Base-by-base conservation (phyloP, 2,113 vertebrate species). In the Vombatus ursinus region DNA sequence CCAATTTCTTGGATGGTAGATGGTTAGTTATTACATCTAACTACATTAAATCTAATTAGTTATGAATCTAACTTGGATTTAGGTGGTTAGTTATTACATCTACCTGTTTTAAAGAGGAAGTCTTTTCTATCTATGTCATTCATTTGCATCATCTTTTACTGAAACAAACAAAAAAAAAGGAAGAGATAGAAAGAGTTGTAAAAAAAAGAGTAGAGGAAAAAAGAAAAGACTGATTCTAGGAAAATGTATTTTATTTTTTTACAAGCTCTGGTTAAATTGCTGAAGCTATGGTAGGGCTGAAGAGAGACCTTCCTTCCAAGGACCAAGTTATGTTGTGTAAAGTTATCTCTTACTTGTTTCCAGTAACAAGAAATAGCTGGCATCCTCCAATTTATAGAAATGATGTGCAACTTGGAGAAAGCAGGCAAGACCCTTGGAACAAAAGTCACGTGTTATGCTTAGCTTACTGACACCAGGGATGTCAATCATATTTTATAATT, bases 81-180 rank as follows among this genome's bases (percentile, higher is more conserved):
- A 93, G 26, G 19, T 89, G 77, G 89, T 47, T 94, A 92, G 91
- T 54, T 31, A 68, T 68, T 68, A 37, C 0, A 84, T 49, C 25
- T 12, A 90, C 25, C 49, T 77, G 91, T 92, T 68, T 93, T 52
- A 90, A 92, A 93, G 50, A 47, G 91, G n/a, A 89, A 10, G 50
- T 49, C 4, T 91, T 95, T 89, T 77, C 91, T 28, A 61, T 24
- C n/a, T 23, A 14, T 94, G 25, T 52, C 53, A 51, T 47, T 92
- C 50, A 77, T 52, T 44, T 68, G 49, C 52, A 92, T 93, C 50
- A 77, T 92, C 89, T 94, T 91, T 92, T 92, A 48, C 26, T 91
- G 47, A 95, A 94, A 94, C 91, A 48, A 96, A 61, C 22, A 92
- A 90, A 44, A 31, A 92, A 92, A 92, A 28, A 77, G 92, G 22